Evolutionary conservation across 2,113 vertebrate genomes (phyloP).

Genomic region (Oophaga pumilio): DNA sequence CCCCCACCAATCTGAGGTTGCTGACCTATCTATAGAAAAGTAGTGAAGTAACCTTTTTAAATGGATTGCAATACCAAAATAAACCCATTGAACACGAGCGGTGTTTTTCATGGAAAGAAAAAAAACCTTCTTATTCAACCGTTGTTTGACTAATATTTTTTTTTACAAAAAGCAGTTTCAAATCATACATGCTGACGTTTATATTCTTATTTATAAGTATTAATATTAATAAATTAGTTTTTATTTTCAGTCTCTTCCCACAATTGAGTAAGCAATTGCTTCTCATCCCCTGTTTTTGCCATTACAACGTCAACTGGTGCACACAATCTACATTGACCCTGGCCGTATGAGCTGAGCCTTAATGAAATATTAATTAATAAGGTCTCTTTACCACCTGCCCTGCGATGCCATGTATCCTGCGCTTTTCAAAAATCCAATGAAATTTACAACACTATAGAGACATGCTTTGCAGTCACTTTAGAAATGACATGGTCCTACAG

Average conservation of each 20-base stretch:
- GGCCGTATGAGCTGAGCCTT: slow-evolving; percentile 38
- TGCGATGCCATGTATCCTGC: slow-evolving; percentile 44
- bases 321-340: slow-evolving; percentile 37
- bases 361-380: slow-evolving; percentile 58
- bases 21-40: too few species aligned
- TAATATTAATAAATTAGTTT: not conserved
- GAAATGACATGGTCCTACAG: slow-evolving; percentile 57
- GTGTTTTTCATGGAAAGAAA: too few species aligned
- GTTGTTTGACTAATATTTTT: too few species aligned
- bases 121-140: too few species aligned
- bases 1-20: too few species aligned
- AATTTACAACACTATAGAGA: slow-evolving; percentile 57
- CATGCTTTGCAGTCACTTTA: slow-evolving; percentile 57
- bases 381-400: slow-evolving; percentile 57
- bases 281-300: slow-evolving; percentile 21
- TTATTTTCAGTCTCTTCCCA: not conserved
- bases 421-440: slow-evolving; percentile 48
- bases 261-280: not conserved
- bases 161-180: not conserved
- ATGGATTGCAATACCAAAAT: too few species aligned
- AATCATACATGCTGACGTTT: not conserved
- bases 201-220: not conserved
- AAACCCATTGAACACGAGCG: too few species aligned
- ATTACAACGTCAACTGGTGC: slow-evolving; percentile 19
- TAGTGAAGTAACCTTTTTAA: too few species aligned